Evolutionary conservation across 2,113 vertebrate genomes (phyloP).

Genomic region (Collichthys lucidus): DNA sequence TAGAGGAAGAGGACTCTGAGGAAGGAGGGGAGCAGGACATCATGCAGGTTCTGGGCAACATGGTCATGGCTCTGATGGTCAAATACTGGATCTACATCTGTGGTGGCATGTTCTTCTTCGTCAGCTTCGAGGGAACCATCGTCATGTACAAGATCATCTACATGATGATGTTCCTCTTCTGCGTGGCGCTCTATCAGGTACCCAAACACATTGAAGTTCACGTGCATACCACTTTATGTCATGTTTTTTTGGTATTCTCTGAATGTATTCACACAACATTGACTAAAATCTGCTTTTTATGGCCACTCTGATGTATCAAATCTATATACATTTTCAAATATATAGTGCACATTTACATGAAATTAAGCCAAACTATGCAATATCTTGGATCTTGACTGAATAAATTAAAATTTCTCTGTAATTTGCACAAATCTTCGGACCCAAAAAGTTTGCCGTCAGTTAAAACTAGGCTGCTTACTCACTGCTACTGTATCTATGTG

Average conservation of each 20-base stretch:
- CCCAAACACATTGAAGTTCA: neutral
- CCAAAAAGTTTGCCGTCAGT: neutral
- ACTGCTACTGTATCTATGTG: neutral
- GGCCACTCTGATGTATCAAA: neutral
- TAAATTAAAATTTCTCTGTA: neutral
- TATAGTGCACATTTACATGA: neutral
- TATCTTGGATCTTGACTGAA: neutral
- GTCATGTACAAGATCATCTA: slow-evolving; percentile 99
- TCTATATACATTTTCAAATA: neutral
- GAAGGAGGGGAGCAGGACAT: slow-evolving; percentile 88
- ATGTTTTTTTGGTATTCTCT: no score
- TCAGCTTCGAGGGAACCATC: slow-evolving; percentile 96
- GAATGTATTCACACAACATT: neutral
- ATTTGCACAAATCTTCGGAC: neutral
- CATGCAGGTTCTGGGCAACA: slow-evolving; percentile 93
- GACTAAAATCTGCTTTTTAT: neutral
- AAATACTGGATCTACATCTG: slow-evolving; percentile 99
- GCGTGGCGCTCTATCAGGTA: slow-evolving; percentile 98
- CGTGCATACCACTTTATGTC: no score
- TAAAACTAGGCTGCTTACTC: neutral
- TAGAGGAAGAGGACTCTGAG: slow-evolving; percentile 79
- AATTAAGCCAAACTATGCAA: neutral
- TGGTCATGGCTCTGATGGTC: slow-evolving; percentile 95
- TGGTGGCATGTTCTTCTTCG: slow-evolving; percentile 99
- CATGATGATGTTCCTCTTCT: slow-evolving; percentile 98